phyloP scores from a whole-genome alignment of 2,888 invertebrate species.

The Drosophila tanythrix region DNA sequence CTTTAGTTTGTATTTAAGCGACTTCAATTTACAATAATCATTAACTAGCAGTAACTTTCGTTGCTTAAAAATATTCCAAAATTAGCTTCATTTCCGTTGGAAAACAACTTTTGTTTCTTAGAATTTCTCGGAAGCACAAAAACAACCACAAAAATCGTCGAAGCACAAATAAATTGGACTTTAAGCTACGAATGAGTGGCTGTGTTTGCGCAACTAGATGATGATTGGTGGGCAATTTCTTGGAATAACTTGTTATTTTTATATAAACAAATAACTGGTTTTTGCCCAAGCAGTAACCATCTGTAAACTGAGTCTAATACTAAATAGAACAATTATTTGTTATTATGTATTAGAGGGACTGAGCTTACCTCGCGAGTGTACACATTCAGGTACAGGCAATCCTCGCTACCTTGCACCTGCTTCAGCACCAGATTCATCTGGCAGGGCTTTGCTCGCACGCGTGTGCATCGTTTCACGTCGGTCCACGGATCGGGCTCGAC shows the following conservation, averaged over 20 bases:
- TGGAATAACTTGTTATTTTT: neutral
- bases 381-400: conserved; percentile 86
- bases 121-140: neutral
- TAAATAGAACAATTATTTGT: neutral
- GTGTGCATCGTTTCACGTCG: conserved; percentile 84
- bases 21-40: neutral
- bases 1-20: neutral
- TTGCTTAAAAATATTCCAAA: neutral
- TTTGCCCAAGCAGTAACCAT: too few species aligned
- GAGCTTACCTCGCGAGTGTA: conserved; percentile 82
- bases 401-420: conserved; percentile 85
- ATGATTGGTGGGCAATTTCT: neutral
- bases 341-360: neutral
- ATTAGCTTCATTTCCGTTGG: neutral
- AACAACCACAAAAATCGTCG: neutral
- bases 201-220: neutral
- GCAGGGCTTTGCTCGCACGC: conserved; percentile 81
- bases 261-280: neutral
- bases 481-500: conserved; percentile 85
- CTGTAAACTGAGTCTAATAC: neutral
- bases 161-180: neutral
- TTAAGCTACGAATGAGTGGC: neutral
- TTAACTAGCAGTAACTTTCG: neutral
- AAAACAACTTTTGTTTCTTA: neutral
- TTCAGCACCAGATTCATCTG: conserved; percentile 83